A percentile compares a stretch with the other conserved stretches of the same genome.
phyloP scores from a whole-genome alignment of 2,888 invertebrate species.

The Protophormia terraenovae region DNA sequence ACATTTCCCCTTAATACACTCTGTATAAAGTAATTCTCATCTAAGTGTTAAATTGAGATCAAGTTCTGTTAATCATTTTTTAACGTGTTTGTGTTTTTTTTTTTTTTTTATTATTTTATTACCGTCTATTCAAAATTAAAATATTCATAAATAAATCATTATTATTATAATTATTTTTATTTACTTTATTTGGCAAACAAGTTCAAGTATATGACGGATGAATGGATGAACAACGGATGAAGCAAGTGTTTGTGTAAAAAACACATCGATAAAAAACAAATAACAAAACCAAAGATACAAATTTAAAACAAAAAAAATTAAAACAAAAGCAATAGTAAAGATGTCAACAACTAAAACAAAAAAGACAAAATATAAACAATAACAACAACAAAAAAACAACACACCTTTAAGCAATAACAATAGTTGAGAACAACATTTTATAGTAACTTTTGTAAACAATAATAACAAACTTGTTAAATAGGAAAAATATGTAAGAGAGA shows the following conservation, averaged over 20 bases:
- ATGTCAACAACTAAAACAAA: constrained; percentile 41
- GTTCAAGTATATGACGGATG: constrained; percentile 31
- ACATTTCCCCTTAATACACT: background rate
- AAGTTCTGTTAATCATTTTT: constrained; percentile 15
- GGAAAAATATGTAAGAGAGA: background rate
- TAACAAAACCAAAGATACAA: constrained; percentile 49
- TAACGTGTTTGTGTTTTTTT: background rate
- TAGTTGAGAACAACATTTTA: constrained; percentile 45
- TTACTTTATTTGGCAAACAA: constrained; percentile 22
- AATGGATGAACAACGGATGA: background rate
- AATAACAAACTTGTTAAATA: background rate
- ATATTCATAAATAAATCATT: constrained; percentile 12
- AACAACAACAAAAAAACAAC: background rate
- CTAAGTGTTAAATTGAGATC: constrained; percentile 45
- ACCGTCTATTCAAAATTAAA: background rate
- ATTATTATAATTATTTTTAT: background rate
- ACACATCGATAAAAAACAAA: background rate
- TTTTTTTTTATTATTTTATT: no score
- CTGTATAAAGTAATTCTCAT: background rate
- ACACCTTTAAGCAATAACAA: constrained; percentile 67
- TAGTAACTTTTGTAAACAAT: no score
- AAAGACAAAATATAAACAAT: background rate
- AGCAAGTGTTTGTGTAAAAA: constrained; percentile 24
- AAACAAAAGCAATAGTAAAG: constrained; percentile 23
- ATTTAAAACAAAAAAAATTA: constrained; percentile 51